A percentile compares a stretch with the other conserved stretches of the same genome.
Conservation (phyloP, 2,797 vertebrate genomes). For the Mareca penelope region DNA sequence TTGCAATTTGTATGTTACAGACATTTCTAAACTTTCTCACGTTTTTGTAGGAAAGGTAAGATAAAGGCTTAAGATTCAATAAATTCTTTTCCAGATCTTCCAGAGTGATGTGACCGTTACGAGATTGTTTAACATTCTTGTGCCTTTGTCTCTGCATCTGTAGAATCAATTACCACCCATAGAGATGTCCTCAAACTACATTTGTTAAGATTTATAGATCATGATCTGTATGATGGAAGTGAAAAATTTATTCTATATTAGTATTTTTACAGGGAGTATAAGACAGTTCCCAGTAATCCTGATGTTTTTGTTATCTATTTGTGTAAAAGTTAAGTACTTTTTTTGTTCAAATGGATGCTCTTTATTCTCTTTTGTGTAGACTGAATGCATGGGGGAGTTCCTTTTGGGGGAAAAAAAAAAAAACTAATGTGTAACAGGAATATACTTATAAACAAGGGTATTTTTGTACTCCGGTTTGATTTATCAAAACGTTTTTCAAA, state of each 20-base stretch:
- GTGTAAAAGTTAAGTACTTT: slow-evolving; percentile 50
- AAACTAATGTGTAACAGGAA: slow-evolving; percentile 41
- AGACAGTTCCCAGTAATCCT: slow-evolving; percentile 49
- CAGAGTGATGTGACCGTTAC: slow-evolving; percentile 55
- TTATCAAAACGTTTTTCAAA: slow-evolving; percentile 56
- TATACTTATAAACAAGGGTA: slow-evolving; percentile 63
- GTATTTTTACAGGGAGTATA: slow-evolving; percentile 61
- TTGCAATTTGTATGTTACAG: background rate
- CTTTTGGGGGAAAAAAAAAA: slow-evolving; percentile 4
- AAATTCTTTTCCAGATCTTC: slow-evolving; percentile 52
- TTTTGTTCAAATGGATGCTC: slow-evolving; percentile 47
- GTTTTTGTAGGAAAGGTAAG: slow-evolving; percentile 13
- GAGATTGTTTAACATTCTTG: slow-evolving; percentile 60
- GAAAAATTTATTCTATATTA: slow-evolving; percentile 62
- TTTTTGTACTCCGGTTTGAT: slow-evolving; percentile 67
- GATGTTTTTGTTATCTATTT: slow-evolving; percentile 46
- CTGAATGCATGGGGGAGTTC: slow-evolving; percentile 36
- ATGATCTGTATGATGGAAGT: slow-evolving; percentile 52
- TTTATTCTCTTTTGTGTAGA: slow-evolving; percentile 46
- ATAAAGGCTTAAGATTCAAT: slow-evolving; percentile 17
- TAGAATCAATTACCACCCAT: slow-evolving; percentile 40
- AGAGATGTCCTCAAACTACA: slow-evolving; percentile 39
- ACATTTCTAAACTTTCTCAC: background rate
- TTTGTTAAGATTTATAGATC: slow-evolving; percentile 51
- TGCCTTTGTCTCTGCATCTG: slow-evolving; percentile 69